Evolutionary conservation across 2,797 vertebrate genomes (phyloP), one percentile per base, ranked within the genome.

Genomic region (Chelidonichthys spinosus): DNA sequence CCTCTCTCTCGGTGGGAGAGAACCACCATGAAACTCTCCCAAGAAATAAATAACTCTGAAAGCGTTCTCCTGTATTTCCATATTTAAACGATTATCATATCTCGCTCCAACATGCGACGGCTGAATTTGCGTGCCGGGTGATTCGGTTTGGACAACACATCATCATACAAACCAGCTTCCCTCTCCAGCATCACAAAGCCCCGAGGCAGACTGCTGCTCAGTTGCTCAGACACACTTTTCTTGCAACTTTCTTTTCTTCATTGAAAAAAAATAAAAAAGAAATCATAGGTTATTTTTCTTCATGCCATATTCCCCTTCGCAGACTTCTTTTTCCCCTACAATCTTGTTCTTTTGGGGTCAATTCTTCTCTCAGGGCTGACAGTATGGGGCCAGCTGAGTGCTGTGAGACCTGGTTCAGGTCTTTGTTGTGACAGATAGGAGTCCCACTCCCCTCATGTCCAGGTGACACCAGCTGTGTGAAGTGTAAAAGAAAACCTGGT

Each of bases 401-500:
- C 74, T 78, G 72, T 70, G 74, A 85, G 83, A 74, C 74, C 78
- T 46, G 81, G 63, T 56, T 75, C 81, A 77, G 59, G 37, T 66
- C 60, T 56, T 35, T 52, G 15, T 72, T 82, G 65, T 85, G 87
- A 91, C 83, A 81, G 83, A 89, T 69, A 78, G 40, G 63, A 72
- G 83, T 85, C 82, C 80, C 62, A 39, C 75, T 69, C 78, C 37
- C 61, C 79, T 85, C 83, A 79, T 90, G 72, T 79, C 61, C 71
- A 53, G 78, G 88, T 54, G 18, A 83, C 81, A 80, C 58, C 47
- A 55, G 54, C 82, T 81, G 53, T 1, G 11, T 25, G 18, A 36
- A 65, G 36, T 80, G 74, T 89, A 89, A 92, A 91, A 88, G 87
- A 92, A 89, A 90, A 88, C 71, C 70, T 87, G 83, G 1, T 60